Evolutionary conservation across 2,113 vertebrate genomes (phyloP).

Genomic region (Murina feae): DNA sequence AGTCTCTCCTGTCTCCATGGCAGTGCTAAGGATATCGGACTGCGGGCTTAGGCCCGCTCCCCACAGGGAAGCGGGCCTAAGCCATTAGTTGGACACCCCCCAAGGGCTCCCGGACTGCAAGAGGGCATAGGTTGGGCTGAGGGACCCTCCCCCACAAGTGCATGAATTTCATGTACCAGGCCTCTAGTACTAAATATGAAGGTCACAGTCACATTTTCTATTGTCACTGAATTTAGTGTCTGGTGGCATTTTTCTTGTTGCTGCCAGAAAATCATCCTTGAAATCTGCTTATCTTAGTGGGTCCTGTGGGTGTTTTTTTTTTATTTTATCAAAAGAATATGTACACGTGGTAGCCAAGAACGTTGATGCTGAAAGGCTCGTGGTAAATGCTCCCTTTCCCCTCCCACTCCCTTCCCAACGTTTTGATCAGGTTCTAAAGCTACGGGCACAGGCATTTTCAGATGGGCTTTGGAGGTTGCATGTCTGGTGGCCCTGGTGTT

Average conservation of each 20-base stretch:
- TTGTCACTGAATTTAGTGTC: background rate
- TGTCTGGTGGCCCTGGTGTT: background rate
- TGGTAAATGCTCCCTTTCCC: background rate
- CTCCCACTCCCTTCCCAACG: accelerated
- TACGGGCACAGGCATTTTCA: background rate
- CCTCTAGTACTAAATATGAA: background rate
- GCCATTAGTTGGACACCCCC: no score
- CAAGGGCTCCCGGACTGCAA: no score
- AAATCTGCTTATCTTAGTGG: background rate
- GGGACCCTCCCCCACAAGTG: no score
- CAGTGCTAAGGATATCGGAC: no score
- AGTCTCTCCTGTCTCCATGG: no score
- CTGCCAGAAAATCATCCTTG: background rate
- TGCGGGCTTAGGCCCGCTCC: no score
- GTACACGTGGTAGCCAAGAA: background rate
- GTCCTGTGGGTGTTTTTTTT: background rate
- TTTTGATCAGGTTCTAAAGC: background rate
- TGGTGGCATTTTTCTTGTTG: background rate
- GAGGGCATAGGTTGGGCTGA: no score
- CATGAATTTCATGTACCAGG: no score
- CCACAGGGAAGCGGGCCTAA: no score
- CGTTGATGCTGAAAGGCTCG: background rate
- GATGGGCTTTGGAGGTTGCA: background rate
- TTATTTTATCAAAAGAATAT: background rate
- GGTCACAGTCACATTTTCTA: background rate